These are phyloP conservation scores for Caenorhabditis tropicalis DNA, from an alignment of 1,140 invertebrate genomes.

Conservation along the genomic window DNA sequence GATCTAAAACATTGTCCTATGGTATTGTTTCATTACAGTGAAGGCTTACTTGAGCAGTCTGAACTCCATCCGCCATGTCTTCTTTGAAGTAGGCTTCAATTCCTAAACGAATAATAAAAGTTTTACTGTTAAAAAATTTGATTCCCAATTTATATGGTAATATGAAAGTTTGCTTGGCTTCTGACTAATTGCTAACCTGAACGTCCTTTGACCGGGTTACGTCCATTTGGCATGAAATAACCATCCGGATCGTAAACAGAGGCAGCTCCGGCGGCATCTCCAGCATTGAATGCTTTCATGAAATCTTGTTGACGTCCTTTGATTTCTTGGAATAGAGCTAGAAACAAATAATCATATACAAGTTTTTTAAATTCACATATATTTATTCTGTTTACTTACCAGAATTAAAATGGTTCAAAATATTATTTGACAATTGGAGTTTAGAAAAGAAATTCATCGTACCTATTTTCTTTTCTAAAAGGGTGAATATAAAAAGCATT, in stretches of 20 bases:
- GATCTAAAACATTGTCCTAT: constrained; percentile 55
- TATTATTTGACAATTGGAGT: neutral
- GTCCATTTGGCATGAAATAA: constrained; percentile 72
- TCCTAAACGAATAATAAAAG: too few relatives aligned
- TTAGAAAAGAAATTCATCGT: constrained; percentile 6
- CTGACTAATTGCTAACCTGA: constrained; percentile 45
- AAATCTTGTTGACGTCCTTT: constrained; percentile 70
- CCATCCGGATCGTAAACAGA: constrained; percentile 70
- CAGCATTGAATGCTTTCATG: constrained; percentile 71
- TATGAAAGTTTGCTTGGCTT: neutral
- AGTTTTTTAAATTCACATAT: too few relatives aligned
- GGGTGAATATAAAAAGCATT: too few relatives aligned
- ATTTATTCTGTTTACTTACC: neutral
- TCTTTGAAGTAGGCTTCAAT: constrained; percentile 70
- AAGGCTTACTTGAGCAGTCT: constrained; percentile 50
- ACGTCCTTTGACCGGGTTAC: constrained; percentile 68
- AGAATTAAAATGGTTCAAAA: constrained; percentile 2
- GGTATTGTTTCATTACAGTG: neutral
- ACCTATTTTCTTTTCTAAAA: too few relatives aligned
- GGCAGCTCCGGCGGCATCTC: constrained; percentile 65
- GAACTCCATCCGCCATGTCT: constrained; percentile 71
- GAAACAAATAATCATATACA: too few relatives aligned
- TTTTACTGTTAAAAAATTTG: neutral
- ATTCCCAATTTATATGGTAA: too few relatives aligned
- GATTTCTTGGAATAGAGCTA: constrained; percentile 72